Percentiles rank a stretch among this genome's conserved stretches.
Evolutionary conservation across 2,113 vertebrate genomes (phyloP).

Genomic region (Amblyornis subalaris): DNA sequence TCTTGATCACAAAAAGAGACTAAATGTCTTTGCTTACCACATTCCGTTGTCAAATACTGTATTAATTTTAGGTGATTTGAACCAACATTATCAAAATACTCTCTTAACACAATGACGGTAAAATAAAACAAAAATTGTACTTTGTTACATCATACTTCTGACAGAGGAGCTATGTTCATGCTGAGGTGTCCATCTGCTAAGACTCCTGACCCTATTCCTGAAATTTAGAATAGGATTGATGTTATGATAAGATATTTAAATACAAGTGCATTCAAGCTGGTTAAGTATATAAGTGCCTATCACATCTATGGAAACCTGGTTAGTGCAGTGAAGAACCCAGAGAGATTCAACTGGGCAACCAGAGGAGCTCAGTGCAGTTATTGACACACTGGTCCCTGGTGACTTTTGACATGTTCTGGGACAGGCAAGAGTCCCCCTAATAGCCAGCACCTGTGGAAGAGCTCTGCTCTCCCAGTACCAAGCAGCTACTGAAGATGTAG

Average conservation of each 20-base stretch:
- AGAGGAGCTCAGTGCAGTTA: neutral
- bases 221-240: neutral
- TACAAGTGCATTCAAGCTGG: neutral
- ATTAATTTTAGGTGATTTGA: neutral
- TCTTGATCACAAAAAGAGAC: neutral
- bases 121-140: neutral
- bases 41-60: neutral
- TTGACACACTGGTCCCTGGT: neutral
- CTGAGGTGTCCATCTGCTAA: neutral
- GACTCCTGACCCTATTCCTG: neutral
- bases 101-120: neutral
- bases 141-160: neutral
- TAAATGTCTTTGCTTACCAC: neutral
- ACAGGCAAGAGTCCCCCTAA: neutral
- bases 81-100: neutral
- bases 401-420: neutral
- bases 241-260: neutral
- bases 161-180: neutral
- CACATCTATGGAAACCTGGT: neutral
- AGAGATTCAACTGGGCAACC: neutral
- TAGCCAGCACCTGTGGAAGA: neutral
- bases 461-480: neutral
- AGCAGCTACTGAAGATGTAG: neutral
- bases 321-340: neutral
- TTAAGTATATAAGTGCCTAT: neutral